Evolutionary conservation across 1,140 invertebrate genomes (phyloP), one percentile per base, ranked within the genome.

Genomic region (Hermatobates lingyangjiaoensis): DNA sequence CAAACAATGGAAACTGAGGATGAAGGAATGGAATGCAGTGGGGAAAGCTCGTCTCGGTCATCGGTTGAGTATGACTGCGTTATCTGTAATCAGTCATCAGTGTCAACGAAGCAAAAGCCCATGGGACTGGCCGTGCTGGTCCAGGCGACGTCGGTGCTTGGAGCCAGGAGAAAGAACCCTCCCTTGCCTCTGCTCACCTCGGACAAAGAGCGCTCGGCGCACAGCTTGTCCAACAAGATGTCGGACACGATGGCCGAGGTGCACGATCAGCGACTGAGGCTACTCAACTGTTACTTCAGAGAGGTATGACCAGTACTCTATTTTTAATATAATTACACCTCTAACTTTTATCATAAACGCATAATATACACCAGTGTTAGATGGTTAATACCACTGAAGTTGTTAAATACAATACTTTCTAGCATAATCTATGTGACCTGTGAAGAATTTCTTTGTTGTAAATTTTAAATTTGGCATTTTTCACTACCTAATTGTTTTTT

Each of bases 31-130:
- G 79, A 83, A 50, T 73, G 76, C 38, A 77, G 78, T 38, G 69
- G 61, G 23, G 38, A 26, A 18, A 27, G 42, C 3, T 45, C 20
- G 18, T 24, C 20, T 15, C 58, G 56, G 51, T n/a, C n/a, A n/a
- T 21, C 76, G 65, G 77, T 77, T 62, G 83, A 88, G 65, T 95
- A 92, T 65, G 86, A 94, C 64, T 97, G 93, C 71, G 89, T 92
- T 45, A 96, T 96, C 60, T 97, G 92, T 67, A 88, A 84, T 68
- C 85, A 88, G 68, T 87, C 83, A 47, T 81, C 87, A 39, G 75
- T 84, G 7, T 86, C 83, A 58, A 87, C 79, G 0, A 77, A 83
- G 59, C 76, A 83, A 12, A 83, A 89, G 66, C 90, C 89, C 18
- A 81, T 96, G 62, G 91, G 91, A 10, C 70, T 94, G 23, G 87